A percentile compares a stretch with the other conserved stretches of the same genome.
Evolutionary conservation across 2,113 vertebrate species (phyloP).

Genomic region (Epinephelus cyanopodus): DNA sequence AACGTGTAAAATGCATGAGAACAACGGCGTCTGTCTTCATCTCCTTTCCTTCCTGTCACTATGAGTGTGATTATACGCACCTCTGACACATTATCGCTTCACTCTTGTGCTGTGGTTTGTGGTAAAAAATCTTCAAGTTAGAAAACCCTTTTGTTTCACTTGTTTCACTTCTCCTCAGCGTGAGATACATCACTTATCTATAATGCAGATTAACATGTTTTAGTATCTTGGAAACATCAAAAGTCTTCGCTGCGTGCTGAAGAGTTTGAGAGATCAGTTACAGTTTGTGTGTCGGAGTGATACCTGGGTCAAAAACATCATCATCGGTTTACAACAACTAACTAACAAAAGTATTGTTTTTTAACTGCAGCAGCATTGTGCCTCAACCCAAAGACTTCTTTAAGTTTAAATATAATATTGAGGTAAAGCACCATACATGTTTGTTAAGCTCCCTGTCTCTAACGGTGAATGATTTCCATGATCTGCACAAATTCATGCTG

Average conservation of each 20-base stretch:
- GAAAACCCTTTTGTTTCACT: constrained; percentile 15
- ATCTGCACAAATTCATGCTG: constrained; percentile 19
- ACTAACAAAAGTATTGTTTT: constrained; percentile 6
- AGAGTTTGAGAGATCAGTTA: not conserved
- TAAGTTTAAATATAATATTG: constrained; percentile 40
- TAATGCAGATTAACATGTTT: not conserved
- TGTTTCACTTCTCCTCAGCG: not conserved
- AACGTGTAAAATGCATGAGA: not conserved
- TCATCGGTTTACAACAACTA: constrained; percentile 6
- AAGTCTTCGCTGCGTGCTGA: not conserved
- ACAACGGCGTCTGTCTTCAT: not conserved
- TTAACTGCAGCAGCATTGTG: constrained; percentile 27
- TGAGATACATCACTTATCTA: not conserved
- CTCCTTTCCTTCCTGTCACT: constrained; percentile 36
- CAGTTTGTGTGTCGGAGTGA: not conserved
- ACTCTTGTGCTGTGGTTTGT: constrained; percentile 26
- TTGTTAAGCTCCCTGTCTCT: not conserved
- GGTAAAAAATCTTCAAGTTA: constrained; percentile 5
- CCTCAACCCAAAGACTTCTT: not conserved
- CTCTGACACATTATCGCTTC: not conserved
- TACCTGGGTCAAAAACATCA: not conserved
- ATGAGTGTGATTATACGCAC: not conserved
- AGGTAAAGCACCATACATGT: constrained; percentile 50
- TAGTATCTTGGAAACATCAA: not conserved
- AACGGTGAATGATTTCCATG: constrained; percentile 5